Evolutionary conservation across 1,140 invertebrate species (phyloP).

Genomic region (Scaptomyza graminum): DNA sequence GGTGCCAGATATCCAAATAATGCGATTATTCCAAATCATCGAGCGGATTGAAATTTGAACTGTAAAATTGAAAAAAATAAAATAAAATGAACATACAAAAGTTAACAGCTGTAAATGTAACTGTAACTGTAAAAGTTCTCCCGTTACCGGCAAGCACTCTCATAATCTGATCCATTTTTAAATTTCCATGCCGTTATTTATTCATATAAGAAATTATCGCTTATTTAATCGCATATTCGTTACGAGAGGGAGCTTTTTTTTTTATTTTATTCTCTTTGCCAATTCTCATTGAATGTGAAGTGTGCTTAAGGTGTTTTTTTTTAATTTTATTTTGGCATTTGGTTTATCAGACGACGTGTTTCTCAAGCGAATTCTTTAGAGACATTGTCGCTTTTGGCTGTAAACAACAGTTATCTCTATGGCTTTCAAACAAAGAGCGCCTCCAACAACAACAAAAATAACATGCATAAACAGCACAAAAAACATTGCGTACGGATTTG

Average conservation of each 20-base stretch:
- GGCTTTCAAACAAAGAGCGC: conserved; percentile 27
- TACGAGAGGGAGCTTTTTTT: not conserved
- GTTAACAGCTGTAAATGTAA: conserved; percentile 8
- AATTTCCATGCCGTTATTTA: conserved; percentile 48
- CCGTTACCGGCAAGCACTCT: conserved; percentile 7
- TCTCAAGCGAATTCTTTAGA: conserved; percentile 49
- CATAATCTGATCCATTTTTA: conserved; percentile 43
- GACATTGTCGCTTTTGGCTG: conserved; percentile 44
- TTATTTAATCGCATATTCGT: conserved; percentile 62
- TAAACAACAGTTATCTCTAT: conserved; percentile 71
- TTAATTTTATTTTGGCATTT: conserved; percentile 33
- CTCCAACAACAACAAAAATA: conserved; percentile 36
- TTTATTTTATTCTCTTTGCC: not conserved
- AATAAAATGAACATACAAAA: not conserved
- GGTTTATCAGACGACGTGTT: conserved; percentile 55
- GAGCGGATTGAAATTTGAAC: conserved; percentile 10
- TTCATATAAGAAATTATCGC: conserved; percentile 74
- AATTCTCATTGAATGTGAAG: conserved; percentile 66
- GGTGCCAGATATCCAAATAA: conserved; percentile 47
- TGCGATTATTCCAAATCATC: conserved; percentile 55
- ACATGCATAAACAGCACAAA: conserved; percentile 29
- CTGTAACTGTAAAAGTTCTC: not conserved
- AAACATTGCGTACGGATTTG: conserved; percentile 61
- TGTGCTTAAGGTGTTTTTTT: conserved; percentile 31
- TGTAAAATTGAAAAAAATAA: conserved; percentile 8